phyloP scores from a whole-genome alignment of 2,888 invertebrate genomes.

The Mimas tiliae region DNA sequence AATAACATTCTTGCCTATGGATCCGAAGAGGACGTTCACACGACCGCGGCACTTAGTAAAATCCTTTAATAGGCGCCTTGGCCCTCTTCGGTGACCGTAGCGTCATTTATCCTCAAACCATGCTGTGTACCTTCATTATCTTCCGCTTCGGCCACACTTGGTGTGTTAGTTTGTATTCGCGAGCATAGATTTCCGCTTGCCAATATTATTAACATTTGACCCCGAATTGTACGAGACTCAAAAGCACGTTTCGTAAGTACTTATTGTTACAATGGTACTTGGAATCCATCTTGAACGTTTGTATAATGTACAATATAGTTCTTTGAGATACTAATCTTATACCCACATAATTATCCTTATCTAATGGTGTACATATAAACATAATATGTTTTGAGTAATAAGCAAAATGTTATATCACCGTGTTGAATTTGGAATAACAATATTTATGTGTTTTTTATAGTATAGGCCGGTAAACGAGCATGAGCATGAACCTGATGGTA shows the following conservation, averaged over 20 bases:
- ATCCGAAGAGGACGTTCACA: neutral
- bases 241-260: slow-evolving; percentile 16
- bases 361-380: too few species aligned
- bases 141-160: slow-evolving; percentile 66
- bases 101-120: slow-evolving; percentile 61
- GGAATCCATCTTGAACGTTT: neutral
- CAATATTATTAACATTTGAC: slow-evolving; percentile 80
- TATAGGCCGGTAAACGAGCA: too few species aligned
- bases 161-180: slow-evolving; percentile 76
- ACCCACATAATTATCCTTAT: too few species aligned
- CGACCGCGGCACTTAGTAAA: slow-evolving; percentile 22
- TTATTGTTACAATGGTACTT: neutral
- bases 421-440: too few species aligned
- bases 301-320: neutral
- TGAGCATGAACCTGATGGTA: too few species aligned
- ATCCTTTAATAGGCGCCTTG: slow-evolving; percentile 47
- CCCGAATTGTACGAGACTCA: slow-evolving; percentile 59
- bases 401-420: too few species aligned
- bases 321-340: too few species aligned
- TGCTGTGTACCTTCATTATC: slow-evolving; percentile 44
- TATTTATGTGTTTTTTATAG: too few species aligned
- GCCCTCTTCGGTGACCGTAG: slow-evolving; percentile 50
- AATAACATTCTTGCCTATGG: neutral
- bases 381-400: too few species aligned
- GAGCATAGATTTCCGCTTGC: slow-evolving; percentile 76